phyloP scores from a whole-genome alignment of 2,113 vertebrate genomes.

The Clinocottus analis region DNA sequence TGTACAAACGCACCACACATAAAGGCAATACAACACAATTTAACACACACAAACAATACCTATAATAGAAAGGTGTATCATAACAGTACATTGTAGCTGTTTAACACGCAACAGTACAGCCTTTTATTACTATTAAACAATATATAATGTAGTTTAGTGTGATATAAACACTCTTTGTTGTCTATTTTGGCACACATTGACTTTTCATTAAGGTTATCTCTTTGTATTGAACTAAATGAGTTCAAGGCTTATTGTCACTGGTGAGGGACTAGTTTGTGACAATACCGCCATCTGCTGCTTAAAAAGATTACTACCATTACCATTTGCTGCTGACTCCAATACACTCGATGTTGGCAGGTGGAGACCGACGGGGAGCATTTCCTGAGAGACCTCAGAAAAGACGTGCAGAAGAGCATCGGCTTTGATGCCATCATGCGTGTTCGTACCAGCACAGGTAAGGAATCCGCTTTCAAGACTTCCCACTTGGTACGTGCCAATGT shows the following conservation, averaged over 20 bases:
- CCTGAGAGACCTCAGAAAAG: constrained; percentile 89
- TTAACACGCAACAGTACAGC: background rate
- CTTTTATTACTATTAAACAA: background rate
- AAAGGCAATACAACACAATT: background rate
- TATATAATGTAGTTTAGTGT: background rate
- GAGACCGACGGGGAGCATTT: constrained; percentile 88
- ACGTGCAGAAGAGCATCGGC: constrained; percentile 88
- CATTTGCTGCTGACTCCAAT: background rate
- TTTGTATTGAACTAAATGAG: background rate
- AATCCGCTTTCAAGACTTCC: no score
- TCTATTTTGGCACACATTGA: no score
- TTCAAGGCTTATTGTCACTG: background rate
- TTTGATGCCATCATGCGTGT: constrained; percentile 97
- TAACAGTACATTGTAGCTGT: background rate
- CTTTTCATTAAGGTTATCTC: background rate
- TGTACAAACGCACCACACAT: constrained; percentile 14
- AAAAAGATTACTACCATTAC: background rate
- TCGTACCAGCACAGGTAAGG: constrained; percentile 93
- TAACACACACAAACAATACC: background rate
- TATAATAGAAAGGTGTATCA: background rate
- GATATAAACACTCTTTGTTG: no score
- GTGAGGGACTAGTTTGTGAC: background rate
- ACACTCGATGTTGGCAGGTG: constrained; percentile 75
- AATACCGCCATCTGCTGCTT: constrained; percentile 63
- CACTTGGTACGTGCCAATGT: no score